phyloP scores from a whole-genome alignment of 1,140 invertebrate species.

The Battus philenor region DNA sequence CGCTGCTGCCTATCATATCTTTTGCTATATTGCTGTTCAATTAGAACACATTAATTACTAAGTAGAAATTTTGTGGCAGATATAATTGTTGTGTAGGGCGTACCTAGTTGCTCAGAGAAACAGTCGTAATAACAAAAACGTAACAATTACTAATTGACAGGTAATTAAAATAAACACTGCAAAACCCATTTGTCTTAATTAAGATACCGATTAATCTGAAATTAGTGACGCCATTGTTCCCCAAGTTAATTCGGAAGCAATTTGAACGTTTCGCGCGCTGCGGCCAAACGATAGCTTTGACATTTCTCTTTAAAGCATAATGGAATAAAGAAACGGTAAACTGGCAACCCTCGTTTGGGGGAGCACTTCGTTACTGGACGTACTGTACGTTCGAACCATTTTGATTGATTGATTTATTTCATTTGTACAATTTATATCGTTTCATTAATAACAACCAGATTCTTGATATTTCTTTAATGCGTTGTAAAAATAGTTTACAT shows the following conservation, averaged over 20 bases:
- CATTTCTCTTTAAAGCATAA: conserved; percentile 69
- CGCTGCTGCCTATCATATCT: no score
- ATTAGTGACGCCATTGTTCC: conserved; percentile 35
- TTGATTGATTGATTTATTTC: no score
- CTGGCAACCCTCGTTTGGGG: conserved; percentile 48
- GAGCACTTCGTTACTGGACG: conserved; percentile 46
- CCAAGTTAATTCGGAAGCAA: conserved; percentile 26
- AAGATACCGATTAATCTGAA: conserved; percentile 25
- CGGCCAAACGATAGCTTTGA: conserved; percentile 57
- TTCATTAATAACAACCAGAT: neutral
- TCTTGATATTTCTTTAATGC: no score
- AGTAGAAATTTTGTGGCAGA: no score
- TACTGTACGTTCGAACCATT: conserved; percentile 19
- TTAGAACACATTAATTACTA: no score
- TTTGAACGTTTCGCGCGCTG: conserved; percentile 37
- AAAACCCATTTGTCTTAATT: conserved; percentile 15
- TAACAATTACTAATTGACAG: neutral
- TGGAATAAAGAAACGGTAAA: conserved; percentile 73
- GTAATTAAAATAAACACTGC: neutral
- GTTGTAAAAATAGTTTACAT: neutral
- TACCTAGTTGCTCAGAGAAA: no score
- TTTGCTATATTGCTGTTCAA: no score
- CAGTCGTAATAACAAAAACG: no score
- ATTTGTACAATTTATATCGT: no score
- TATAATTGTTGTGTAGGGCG: no score